These are phyloP conservation scores for Calosoma granatense DNA, from an alignment of 1,140 invertebrate species.

Conservation along the genomic window DNA sequence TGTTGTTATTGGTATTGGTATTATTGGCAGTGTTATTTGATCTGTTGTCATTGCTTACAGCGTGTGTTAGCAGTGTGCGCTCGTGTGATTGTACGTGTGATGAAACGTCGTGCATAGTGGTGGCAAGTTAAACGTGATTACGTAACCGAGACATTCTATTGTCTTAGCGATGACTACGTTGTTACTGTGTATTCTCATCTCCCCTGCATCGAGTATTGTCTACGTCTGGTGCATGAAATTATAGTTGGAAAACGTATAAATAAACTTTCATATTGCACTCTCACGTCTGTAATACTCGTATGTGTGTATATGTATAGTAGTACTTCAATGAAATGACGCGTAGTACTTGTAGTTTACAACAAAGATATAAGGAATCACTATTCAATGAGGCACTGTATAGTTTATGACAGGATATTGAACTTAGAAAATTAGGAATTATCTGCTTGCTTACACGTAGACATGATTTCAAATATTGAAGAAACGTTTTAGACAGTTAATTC, in stretches of 20 bases:
- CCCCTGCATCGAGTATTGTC: background rate
- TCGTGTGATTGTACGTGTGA: background rate
- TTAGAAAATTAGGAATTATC: no score
- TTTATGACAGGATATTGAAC: background rate
- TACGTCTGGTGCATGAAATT: background rate
- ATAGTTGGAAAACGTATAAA: background rate
- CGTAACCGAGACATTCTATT: background rate
- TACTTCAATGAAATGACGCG: background rate
- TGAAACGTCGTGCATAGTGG: background rate
- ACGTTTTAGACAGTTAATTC: no score
- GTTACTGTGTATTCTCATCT: background rate
- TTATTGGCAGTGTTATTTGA: no score
- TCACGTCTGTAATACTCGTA: background rate
- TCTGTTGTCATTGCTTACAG: background rate
- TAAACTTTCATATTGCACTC: background rate
- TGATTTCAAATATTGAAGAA: no score
- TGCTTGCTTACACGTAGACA: no score
- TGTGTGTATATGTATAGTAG: background rate
- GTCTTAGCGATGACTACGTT: background rate
- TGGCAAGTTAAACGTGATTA: background rate
- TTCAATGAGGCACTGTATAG: background rate
- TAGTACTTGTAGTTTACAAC: background rate
- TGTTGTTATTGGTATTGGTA: no score
- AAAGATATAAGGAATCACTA: background rate
- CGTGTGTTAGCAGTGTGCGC: background rate